A percentile compares a stretch with the other conserved stretches of the same genome.
These are phyloP conservation scores for Phyllostomus hastatus DNA, from an alignment of 2,113 vertebrate genomes.

Conservation along the genomic window DNA sequence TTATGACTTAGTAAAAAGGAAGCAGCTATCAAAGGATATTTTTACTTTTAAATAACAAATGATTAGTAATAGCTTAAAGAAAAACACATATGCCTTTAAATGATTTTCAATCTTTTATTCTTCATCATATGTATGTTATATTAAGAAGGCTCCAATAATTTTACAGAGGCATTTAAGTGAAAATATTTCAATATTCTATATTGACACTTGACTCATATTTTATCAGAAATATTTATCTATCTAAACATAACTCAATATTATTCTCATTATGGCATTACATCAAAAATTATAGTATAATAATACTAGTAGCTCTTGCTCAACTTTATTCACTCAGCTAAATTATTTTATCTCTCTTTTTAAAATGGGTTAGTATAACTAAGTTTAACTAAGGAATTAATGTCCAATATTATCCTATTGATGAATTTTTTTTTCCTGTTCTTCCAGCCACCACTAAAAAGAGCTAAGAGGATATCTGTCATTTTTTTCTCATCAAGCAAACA, in stretches of 20 bases:
- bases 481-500: background rate
- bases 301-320: background rate
- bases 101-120: background rate
- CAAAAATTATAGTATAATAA: background rate
- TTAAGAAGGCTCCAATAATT: background rate
- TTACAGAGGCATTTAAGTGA: background rate
- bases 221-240: background rate
- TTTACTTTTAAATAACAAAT: background rate
- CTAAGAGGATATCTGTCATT: background rate
- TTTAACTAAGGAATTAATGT: background rate
- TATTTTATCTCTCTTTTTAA: background rate
- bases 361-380: background rate
- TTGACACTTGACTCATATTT: background rate
- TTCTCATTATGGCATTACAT: background rate
- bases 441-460: background rate
- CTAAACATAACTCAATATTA: background rate
- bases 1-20: background rate
- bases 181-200: background rate
- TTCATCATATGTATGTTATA: background rate
- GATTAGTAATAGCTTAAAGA: background rate
- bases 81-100: background rate
- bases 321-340: background rate
- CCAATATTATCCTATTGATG: background rate
- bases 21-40: background rate
- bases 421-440: background rate